Percentiles rank a stretch among this genome's conserved stretches.
Conservation (phyloP, 2,113 vertebrate species). For the Choloepus hoffmanni region DNA sequence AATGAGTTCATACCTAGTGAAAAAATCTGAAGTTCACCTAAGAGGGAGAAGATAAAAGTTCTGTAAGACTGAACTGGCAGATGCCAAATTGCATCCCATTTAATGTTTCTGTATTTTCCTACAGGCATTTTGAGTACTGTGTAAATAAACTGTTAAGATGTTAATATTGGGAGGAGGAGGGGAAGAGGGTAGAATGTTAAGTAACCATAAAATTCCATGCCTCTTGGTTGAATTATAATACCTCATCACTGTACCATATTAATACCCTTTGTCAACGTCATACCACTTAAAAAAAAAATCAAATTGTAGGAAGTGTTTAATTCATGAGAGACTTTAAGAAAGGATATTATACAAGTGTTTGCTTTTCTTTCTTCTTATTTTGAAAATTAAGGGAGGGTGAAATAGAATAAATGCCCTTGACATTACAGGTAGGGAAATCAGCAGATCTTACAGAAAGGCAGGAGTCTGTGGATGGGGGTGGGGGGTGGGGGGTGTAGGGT, state of each 20-base stretch:
- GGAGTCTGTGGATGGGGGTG: not conserved
- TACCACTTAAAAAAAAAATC: not conserved
- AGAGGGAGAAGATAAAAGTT: slow-evolving; percentile 51
- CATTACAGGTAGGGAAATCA: not conserved
- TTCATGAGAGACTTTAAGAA: slow-evolving; percentile 24
- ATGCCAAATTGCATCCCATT: slow-evolving; percentile 79
- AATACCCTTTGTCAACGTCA: not conserved
- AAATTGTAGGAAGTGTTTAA: not conserved
- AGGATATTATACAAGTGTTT: not conserved
- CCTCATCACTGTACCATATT: not conserved
- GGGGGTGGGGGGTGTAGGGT: not conserved
- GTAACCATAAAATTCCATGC: not conserved
- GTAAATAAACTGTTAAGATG: slow-evolving; percentile 80
- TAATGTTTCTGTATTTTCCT: slow-evolving; percentile 83
- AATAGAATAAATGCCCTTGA: not conserved
- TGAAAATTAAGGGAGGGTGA: not conserved
- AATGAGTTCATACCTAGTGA: slow-evolving; percentile 19
- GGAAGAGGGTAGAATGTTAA: not conserved
- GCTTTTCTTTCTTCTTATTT: not conserved
- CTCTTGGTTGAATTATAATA: slow-evolving; percentile 31
- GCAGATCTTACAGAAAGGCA: not conserved
- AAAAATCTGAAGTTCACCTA: slow-evolving; percentile 18
- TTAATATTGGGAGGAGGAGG: not conserved
- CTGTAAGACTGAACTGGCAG: slow-evolving; percentile 75
- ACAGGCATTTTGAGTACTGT: slow-evolving; percentile 49